phyloP scores from a whole-genome alignment of 2,888 invertebrate genomes.

The Caenorhabditis macrosperma region DNA sequence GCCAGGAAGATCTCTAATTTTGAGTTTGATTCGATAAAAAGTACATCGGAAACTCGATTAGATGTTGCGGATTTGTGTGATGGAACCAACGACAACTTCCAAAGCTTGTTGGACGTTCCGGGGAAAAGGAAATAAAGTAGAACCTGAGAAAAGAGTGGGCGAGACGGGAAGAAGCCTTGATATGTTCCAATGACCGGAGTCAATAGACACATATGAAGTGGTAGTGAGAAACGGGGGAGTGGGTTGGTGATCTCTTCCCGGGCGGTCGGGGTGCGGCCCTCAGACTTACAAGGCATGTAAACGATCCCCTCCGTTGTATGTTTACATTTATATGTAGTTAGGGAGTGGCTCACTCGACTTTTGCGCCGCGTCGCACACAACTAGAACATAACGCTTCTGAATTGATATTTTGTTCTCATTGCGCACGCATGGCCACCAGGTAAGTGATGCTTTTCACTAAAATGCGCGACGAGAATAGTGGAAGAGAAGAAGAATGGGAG shows the following conservation, averaged over 20 bases:
- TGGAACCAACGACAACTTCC: background rate
- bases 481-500: slow-evolving; percentile 28
- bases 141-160: background rate
- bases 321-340: slow-evolving; percentile 57
- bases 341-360: slow-evolving; percentile 57
- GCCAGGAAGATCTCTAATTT: too few species aligned
- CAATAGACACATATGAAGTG: slow-evolving; percentile 26
- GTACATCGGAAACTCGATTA: slow-evolving; percentile 27
- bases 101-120: too few species aligned
- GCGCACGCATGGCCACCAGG: slow-evolving; percentile 38
- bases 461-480: slow-evolving; percentile 1
- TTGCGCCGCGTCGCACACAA: slow-evolving; percentile 15
- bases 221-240: slow-evolving; percentile 19
- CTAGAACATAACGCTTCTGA: slow-evolving; percentile 21
- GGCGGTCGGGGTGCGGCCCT: slow-evolving; percentile 38
- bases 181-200: slow-evolving; percentile 11
- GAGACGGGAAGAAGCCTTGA: background rate
- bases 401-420: slow-evolving; percentile 43
- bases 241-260: slow-evolving; percentile 23
- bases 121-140: too few species aligned
- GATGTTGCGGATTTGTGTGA: background rate
- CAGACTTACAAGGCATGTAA: slow-evolving; percentile 53
- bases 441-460: slow-evolving; percentile 54
- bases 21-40: background rate
- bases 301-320: slow-evolving; percentile 41